Evolutionary conservation across 2,888 invertebrate species (phyloP), one percentile per base, ranked within the genome.

Genomic region (Thymelicus acteon): DNA sequence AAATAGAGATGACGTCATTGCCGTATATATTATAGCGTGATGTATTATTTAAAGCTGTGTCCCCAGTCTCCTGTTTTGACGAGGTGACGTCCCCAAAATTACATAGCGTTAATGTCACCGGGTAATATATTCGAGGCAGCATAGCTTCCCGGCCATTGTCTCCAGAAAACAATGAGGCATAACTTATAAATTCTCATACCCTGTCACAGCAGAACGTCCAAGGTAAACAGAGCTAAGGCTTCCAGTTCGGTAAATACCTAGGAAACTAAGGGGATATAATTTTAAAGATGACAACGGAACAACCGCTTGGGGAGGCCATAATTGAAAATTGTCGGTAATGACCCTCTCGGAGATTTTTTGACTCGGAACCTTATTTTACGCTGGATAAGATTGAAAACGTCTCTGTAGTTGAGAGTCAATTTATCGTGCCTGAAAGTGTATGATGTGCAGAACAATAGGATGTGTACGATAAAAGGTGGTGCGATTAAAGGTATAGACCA

Each of bases 251-350:
- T 74, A 76, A 78, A 76, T 75, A 75, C 74, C 72, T 72, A 71
- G 72, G 73, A 75, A 76, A 76, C 75, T 78, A 75, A 75, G 75
- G 74, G 76, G 75, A 75, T 79, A 80, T 80, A 81, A 80, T 80
- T 82, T 81, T 72, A 78, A 77, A 79, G 80, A 82, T 76, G 82
- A 82, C 80, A 82, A 78, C 78, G 72, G 64, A 75, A 80, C 79
- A 78, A 74, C 78, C 74, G 72, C 77, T 75, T 73, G 74, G 71
- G 75, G 69, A 60, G 73, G 65, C 74, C 72, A 74, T 81, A 81
- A 82, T 82, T 82, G 80, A 81, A 81, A 79, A 80, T 77, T 79
- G 77, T 68, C 74, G 75, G 76, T 81, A 81, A 80, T 80, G 77
- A 80, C 77, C 74, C 65, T 31, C 60, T 62, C 44, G 12, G 44